Evolutionary conservation across 2,888 invertebrate species (phyloP).

Genomic region (Chrysina gloriosa): DNA sequence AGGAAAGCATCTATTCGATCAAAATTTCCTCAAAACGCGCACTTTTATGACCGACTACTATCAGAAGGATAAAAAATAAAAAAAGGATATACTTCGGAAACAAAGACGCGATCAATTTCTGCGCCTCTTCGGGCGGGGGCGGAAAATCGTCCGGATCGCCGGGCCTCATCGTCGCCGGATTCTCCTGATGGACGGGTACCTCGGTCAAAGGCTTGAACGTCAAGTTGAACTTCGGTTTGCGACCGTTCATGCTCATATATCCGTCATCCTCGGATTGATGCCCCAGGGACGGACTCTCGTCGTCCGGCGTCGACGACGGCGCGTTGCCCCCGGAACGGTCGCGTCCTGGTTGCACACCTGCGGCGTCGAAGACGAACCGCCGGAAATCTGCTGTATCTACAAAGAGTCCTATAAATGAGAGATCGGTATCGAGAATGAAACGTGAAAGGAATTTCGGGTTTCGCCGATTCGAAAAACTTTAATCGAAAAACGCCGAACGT

Average conservation of each 20-base stretch:
- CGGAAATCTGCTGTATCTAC: conserved; percentile 65
- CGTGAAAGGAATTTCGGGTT: not conserved
- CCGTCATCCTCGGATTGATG: conserved; percentile 92
- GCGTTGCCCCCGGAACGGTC: conserved; percentile 68
- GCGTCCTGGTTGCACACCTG: conserved; percentile 58
- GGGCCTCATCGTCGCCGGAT: conserved; percentile 64
- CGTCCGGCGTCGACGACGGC: conserved; percentile 66
- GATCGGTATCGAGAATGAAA: not conserved
- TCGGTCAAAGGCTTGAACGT: conserved; percentile 75
- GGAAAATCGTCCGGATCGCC: conserved; percentile 69
- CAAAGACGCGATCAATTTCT: conserved; percentile 79
- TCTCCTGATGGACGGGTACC: conserved; percentile 66
- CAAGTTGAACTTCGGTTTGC: conserved; percentile 80
- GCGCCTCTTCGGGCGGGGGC: conserved; percentile 82
- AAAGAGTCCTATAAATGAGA: conserved; percentile 46
- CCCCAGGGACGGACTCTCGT: conserved; percentile 82
- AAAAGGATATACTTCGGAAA: conserved; percentile 75
- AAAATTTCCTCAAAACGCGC: not conserved
- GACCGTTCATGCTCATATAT: conserved; percentile 92
- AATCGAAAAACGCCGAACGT: too few species aligned
- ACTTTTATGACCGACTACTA: too few species aligned
- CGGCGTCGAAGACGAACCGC: conserved; percentile 59
- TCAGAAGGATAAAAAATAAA: not conserved
- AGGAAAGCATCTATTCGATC: too few species aligned
- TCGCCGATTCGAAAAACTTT: not conserved